These are phyloP conservation scores for Pterocles gutturalis DNA, from an alignment of 2,113 vertebrate genomes.

Conservation along the genomic window DNA sequence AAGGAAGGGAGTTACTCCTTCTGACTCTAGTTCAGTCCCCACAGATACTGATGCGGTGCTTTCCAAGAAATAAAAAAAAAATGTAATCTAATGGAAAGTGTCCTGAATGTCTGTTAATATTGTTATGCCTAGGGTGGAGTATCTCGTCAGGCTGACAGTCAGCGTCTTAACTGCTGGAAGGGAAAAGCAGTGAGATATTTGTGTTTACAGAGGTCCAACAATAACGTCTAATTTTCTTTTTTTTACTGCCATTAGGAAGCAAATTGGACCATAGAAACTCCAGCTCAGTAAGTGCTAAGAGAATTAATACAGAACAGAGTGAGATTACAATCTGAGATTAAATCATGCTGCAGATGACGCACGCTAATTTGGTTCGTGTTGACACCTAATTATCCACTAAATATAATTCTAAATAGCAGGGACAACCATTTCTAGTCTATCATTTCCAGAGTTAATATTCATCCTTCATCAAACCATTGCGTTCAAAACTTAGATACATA, in stretches of 20 bases:
- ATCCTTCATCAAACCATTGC: background rate
- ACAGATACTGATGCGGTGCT: background rate
- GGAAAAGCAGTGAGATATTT: constrained; percentile 5
- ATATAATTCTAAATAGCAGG: background rate
- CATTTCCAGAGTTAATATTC: background rate
- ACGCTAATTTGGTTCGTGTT: background rate
- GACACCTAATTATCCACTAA: background rate
- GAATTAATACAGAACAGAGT: background rate
- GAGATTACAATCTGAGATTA: background rate
- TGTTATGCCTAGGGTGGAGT: constrained; percentile 16
- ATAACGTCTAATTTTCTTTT: background rate
- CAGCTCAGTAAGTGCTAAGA: background rate
- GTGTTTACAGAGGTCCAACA: background rate
- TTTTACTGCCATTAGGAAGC: background rate
- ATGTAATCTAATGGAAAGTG: background rate
- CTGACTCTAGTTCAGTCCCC: background rate
- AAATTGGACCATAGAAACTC: background rate
- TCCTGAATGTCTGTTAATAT: constrained; percentile 1
- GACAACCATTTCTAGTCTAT: background rate
- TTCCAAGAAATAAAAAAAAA: background rate
- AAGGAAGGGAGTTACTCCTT: constrained; percentile 40
- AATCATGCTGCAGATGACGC: background rate
- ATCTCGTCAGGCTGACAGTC: background rate
- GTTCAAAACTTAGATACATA: background rate
- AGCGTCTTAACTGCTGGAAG: background rate